Evolutionary conservation across 2,888 invertebrate genomes (phyloP).

Genomic region (Chrysomela aeneicollis): DNA sequence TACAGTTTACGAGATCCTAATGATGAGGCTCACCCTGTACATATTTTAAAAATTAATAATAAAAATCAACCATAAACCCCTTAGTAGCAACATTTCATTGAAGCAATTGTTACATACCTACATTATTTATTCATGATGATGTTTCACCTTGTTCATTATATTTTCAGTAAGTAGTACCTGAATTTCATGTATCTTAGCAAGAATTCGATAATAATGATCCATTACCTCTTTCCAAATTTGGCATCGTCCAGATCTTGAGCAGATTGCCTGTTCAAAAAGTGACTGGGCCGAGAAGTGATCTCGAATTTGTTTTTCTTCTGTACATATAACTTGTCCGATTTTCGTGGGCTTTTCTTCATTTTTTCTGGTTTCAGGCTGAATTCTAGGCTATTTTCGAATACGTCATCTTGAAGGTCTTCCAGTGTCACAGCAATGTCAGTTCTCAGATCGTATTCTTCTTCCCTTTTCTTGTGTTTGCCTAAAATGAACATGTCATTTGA

Average conservation of each 20-base stretch:
- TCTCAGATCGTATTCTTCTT: constrained; percentile 56
- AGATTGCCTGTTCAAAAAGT: constrained; percentile 15
- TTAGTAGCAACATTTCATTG: too few species aligned
- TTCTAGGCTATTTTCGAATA: constrained; percentile 57
- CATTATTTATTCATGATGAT: too few species aligned
- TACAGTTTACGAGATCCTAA: too few species aligned
- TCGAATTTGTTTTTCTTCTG: constrained; percentile 60
- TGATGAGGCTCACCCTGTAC: too few species aligned
- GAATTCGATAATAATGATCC: background rate
- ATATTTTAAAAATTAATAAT: too few species aligned
- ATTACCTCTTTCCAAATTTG: constrained; percentile 44
- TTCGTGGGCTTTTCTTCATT: constrained; percentile 54
- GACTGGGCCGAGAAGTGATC: constrained; percentile 45
- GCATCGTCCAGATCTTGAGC: constrained; percentile 48
- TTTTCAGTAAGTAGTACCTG: too few species aligned
- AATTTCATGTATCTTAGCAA: too few species aligned
- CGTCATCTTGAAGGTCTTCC: constrained; percentile 62
- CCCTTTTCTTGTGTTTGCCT: constrained; percentile 53
- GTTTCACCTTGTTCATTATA: too few species aligned
- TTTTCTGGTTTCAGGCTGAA: constrained; percentile 50
- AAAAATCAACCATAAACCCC: too few species aligned
- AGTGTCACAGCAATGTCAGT: constrained; percentile 59
- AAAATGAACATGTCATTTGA: background rate
- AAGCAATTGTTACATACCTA: too few species aligned
- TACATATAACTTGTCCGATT: constrained; percentile 59